Evolutionary conservation across 2,797 vertebrate species (phyloP).

Genomic region (Chelon labrosus): DNA sequence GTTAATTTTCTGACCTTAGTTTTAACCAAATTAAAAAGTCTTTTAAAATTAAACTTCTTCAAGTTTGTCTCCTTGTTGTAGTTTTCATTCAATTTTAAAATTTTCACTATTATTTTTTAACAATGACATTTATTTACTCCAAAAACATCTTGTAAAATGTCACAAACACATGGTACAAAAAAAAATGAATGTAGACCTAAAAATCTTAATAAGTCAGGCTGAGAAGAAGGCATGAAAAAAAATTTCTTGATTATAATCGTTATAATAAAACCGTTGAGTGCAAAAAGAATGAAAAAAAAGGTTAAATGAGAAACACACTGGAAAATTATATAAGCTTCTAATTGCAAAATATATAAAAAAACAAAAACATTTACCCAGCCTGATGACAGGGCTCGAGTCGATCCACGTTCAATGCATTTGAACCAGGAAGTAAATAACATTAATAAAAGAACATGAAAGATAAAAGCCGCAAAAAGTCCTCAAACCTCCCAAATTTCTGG

Average conservation of each 20-base stretch:
- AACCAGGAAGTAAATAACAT: slow-evolving; percentile 52
- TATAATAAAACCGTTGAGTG: slow-evolving; percentile 60
- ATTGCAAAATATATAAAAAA: slow-evolving; percentile 39
- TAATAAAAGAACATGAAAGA: slow-evolving; percentile 53
- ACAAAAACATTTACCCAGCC: slow-evolving; percentile 44
- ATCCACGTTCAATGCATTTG: slow-evolving; percentile 60
- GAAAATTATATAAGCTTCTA: slow-evolving; percentile 55
- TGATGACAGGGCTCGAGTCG: slow-evolving; percentile 53
- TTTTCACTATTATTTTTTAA: slow-evolving; percentile 21
- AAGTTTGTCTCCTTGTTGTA: slow-evolving; percentile 1
- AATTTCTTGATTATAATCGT: slow-evolving; percentile 49
- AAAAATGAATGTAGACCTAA: slow-evolving; percentile 25
- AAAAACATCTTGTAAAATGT: slow-evolving; percentile 41
- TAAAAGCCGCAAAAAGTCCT: slow-evolving; percentile 52
- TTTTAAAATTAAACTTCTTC: neutral
- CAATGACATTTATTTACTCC: slow-evolving; percentile 26
- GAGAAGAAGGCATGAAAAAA: slow-evolving; percentile 45
- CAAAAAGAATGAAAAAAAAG: neutral
- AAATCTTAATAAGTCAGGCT: slow-evolving; percentile 36
- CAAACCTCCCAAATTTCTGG: slow-evolving; percentile 48
- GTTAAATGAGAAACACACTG: slow-evolving; percentile 51
- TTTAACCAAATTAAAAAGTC: neutral
- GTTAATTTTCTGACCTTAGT: neutral
- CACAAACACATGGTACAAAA: slow-evolving; percentile 43
- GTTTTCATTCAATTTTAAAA: slow-evolving; percentile 27